Base-by-base conservation (phyloP, 64 coral and sea anemone genomes). In the Pocillopora damicornis region DNA sequence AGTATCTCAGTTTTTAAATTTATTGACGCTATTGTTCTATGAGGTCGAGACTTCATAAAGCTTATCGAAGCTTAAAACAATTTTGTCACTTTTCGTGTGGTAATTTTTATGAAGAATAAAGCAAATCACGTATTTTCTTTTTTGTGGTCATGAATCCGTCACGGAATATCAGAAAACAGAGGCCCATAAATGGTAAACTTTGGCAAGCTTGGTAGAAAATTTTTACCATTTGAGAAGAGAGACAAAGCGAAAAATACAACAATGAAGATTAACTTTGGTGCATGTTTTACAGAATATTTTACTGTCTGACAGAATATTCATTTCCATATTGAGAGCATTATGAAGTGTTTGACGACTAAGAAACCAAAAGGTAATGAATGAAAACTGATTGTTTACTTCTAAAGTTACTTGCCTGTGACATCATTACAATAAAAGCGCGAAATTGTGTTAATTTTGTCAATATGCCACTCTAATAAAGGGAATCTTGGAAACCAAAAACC, bases 351-450 rank as follows among this genome's bases (percentile, higher is more conserved):
- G 18, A 58, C 9, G 20, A 36, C 69, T 85, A 72, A 85, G 37
- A 72, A n/a, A 37, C 65, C 30, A 59, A 2, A 35, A n/a, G 5
- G 59, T 63, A 81, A 81, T 81, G 20, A 85, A 85, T 26, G n/a
- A 85, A 58, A 72, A 85, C 17, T 45, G 80, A 83, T 51, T 83
- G 63, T 67, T 83, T 83, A 42, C 80, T 16, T 35, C 4, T 42
- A 83, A 67, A 63, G 80, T 61, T 37, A 81, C 79, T 63, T 36
- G 34, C 34, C 45, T 67, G 42, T 67, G 80, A 83, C 80, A 67
- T 83, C 35, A 42, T 83, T 83, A 51, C 59, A 83, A 83, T 38
- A 42, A 38, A 20, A 67, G 13, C 4, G 15, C n/a, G 14, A 59
- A 81, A 63, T 62, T 37, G 23, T 26, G 4, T 81, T 81, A 37